Evolutionary conservation across 2,797 vertebrate species (phyloP).

Genomic region (Threskiornis aethiopicus): DNA sequence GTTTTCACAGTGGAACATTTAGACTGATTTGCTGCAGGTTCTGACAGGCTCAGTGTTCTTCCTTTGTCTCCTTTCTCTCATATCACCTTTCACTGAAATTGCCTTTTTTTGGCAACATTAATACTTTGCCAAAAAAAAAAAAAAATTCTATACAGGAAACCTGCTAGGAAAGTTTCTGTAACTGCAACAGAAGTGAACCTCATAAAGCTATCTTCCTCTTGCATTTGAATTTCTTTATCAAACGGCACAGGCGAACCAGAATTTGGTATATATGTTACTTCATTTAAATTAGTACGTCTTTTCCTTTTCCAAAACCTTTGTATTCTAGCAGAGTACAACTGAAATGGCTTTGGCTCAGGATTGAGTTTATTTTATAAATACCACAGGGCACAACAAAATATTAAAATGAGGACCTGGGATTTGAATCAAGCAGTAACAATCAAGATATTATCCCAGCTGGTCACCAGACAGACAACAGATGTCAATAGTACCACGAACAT

Average conservation of each 20-base stretch:
- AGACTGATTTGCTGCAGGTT: neutral
- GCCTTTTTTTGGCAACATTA: neutral
- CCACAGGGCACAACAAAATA: neutral
- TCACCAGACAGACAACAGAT: neutral
- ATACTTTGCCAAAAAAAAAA: neutral
- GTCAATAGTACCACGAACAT: neutral
- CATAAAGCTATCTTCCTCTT: neutral
- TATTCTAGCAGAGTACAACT: neutral
- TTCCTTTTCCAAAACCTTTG: neutral
- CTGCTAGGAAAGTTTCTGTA: neutral
- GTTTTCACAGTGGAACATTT: neutral
- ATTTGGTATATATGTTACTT: neutral
- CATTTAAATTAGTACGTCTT: neutral
- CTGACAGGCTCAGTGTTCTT: neutral
- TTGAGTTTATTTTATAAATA: neutral
- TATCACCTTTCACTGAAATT: neutral
- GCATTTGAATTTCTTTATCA: neutral
- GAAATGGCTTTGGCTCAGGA: neutral
- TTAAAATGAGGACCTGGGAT: neutral
- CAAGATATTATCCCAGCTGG: neutral
- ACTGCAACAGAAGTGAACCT: neutral
- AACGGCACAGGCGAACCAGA: neutral
- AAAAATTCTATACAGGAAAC: neutral
- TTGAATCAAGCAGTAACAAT: neutral
- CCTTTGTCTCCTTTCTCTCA: neutral